Conservation (phyloP, 2,888 invertebrate species). For the Tricholauxania praeusta region DNA sequence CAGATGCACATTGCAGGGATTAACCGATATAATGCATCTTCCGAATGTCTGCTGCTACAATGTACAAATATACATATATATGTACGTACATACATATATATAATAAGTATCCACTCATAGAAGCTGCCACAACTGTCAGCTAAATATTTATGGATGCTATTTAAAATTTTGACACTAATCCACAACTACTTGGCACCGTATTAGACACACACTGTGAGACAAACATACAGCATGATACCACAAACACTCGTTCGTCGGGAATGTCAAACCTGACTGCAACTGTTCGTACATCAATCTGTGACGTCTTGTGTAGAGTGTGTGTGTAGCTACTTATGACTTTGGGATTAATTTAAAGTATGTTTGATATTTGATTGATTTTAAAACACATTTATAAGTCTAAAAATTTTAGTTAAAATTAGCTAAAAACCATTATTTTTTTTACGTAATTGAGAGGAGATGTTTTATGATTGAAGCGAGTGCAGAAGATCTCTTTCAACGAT, state of each 20-base stretch:
- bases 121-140: background rate
- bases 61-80: too few relatives aligned
- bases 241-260: background rate
- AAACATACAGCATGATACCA: background rate
- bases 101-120: too few relatives aligned
- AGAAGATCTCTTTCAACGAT: too few relatives aligned
- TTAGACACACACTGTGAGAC: conserved; percentile 20
- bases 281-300: background rate
- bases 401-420: background rate
- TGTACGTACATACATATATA: too few relatives aligned
- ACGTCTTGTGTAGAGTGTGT: background rate
- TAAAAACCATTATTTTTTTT: too few relatives aligned
- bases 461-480: too few relatives aligned
- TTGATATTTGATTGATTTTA: conserved; percentile 13
- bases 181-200: conserved; percentile 30
- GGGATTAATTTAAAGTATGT: conserved; percentile 7
- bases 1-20: conserved; percentile 25
- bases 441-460: too few relatives aligned
- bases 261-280: background rate
- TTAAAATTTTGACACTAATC: conserved; percentile 47
- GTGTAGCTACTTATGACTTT: background rate
- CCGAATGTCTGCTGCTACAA: background rate
- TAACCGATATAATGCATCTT: conserved; percentile 1
- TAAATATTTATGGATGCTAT: conserved; percentile 45
- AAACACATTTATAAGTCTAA: background rate